A percentile compares a stretch with the other conserved stretches of the same genome.
These are phyloP conservation scores for Isoperla grammatica DNA, from an alignment of 2,888 invertebrate genomes.

Conservation along the genomic window DNA sequence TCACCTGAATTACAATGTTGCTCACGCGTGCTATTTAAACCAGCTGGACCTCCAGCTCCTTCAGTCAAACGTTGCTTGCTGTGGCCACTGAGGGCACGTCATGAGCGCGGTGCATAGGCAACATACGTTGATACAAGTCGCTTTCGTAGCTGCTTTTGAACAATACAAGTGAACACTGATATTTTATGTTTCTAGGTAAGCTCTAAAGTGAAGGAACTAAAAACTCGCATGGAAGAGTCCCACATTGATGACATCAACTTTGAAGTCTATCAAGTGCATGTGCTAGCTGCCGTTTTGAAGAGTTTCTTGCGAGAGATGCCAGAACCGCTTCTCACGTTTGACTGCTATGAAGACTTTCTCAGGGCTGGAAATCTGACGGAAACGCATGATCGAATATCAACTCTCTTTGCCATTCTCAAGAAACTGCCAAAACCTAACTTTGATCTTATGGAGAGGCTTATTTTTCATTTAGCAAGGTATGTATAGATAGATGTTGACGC, in stretches of 20 bases:
- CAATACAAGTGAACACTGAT: too few species aligned
- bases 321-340: conserved; percentile 87
- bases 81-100: too few species aligned
- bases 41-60: too few species aligned
- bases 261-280: conserved; percentile 81
- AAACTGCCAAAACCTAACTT: conserved; percentile 86
- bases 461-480: conserved; percentile 80
- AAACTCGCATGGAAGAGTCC: conserved; percentile 66
- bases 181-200: conserved; percentile 35
- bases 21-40: too few species aligned
- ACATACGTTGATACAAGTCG: too few species aligned
- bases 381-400: conserved; percentile 73
- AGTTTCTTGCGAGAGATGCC: conserved; percentile 88
- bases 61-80: too few species aligned
- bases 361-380: conserved; percentile 81
- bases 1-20: too few species aligned
- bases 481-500: too few species aligned
- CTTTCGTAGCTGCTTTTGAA: too few species aligned
- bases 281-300: conserved; percentile 83
- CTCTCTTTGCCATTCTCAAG: conserved; percentile 79
- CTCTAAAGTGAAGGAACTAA: conserved; percentile 73
- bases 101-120: too few species aligned
- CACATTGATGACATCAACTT: conserved; percentile 66
- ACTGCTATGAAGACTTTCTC: conserved; percentile 91
- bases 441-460: conserved; percentile 83